Percentiles rank a stretch among this genome's conserved stretches.
Evolutionary conservation across 2,797 vertebrate genomes (phyloP).

Genomic region (Channallabes apus): DNA sequence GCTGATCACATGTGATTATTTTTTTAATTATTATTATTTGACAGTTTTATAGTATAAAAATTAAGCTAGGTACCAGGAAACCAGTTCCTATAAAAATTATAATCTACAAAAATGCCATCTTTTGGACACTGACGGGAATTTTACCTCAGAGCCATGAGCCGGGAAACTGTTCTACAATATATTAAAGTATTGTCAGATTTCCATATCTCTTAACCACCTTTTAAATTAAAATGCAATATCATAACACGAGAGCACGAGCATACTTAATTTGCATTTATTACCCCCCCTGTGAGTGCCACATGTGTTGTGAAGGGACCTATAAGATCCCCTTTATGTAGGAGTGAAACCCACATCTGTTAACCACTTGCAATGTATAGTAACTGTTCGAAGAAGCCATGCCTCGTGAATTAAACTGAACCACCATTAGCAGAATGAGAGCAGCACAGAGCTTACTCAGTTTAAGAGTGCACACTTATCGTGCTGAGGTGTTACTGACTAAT

Average conservation of each 20-base stretch:
- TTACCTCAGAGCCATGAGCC: not conserved
- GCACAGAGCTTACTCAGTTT: constrained; percentile 47
- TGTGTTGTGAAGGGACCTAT: not conserved
- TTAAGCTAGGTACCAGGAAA: not conserved
- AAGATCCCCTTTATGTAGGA: not conserved
- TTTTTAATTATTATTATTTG: too few species aligned
- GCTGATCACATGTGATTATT: not conserved
- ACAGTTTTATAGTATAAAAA: not conserved
- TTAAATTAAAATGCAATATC: not conserved
- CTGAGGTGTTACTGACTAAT: constrained; percentile 56
- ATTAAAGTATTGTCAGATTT: not conserved
- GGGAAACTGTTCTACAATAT: not conserved
- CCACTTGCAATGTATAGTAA: not conserved
- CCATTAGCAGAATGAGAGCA: not conserved
- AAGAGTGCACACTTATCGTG: constrained; percentile 18
- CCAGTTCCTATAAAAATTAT: not conserved
- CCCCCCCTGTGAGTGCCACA: not conserved
- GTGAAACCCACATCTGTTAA: constrained; percentile 14
- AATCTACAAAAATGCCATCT: not conserved
- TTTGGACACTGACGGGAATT: not conserved
- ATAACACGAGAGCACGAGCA: not conserved
- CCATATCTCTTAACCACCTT: not conserved
- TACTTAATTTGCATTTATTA: not conserved
- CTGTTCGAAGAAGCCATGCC: not conserved
- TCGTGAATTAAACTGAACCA: not conserved